A percentile compares a stretch with the other conserved stretches of the same genome.
Evolutionary conservation across 1,140 invertebrate genomes (phyloP).

Genomic region (Paracyclopina nana): DNA sequence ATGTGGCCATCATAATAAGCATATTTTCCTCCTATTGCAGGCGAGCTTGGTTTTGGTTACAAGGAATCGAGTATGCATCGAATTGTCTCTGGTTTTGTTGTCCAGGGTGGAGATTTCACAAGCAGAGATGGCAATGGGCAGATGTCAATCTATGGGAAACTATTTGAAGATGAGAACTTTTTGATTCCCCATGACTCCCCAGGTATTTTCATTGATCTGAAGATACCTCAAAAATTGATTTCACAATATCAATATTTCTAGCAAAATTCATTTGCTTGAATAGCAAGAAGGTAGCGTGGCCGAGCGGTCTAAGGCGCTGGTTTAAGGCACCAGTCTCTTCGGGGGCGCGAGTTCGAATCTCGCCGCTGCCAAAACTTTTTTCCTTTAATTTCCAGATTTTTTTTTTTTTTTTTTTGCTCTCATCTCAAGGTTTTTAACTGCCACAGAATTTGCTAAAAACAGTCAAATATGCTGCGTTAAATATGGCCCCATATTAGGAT

Average conservation of each 20-base stretch:
- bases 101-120: conserved; percentile 57
- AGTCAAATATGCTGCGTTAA: too few species aligned
- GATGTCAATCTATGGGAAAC: conserved; percentile 45
- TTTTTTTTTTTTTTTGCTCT: too few species aligned
- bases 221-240: too few species aligned
- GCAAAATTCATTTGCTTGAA: too few species aligned
- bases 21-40: too few species aligned
- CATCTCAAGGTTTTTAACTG: too few species aligned
- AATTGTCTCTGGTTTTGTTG: conserved; percentile 96
- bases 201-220: conserved; percentile 54
- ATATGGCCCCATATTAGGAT: too few species aligned
- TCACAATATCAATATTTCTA: too few species aligned
- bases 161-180: conserved; percentile 50
- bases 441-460: too few species aligned
- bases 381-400: too few species aligned
- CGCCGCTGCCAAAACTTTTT: conserved; percentile 65
- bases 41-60: conserved; percentile 82
- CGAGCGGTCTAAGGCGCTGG: conserved; percentile 98
- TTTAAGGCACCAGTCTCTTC: conserved; percentile 85
- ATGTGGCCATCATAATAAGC: too few species aligned
- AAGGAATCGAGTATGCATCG: conserved; percentile 79
- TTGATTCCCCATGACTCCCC: conserved; percentile 38
- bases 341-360: conserved; percentile 97
- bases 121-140: conserved; percentile 44
- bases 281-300: conserved; percentile 88